These are phyloP conservation scores for Calliphora vicina DNA, from an alignment of 1,140 invertebrate species.

Conservation along the genomic window DNA sequence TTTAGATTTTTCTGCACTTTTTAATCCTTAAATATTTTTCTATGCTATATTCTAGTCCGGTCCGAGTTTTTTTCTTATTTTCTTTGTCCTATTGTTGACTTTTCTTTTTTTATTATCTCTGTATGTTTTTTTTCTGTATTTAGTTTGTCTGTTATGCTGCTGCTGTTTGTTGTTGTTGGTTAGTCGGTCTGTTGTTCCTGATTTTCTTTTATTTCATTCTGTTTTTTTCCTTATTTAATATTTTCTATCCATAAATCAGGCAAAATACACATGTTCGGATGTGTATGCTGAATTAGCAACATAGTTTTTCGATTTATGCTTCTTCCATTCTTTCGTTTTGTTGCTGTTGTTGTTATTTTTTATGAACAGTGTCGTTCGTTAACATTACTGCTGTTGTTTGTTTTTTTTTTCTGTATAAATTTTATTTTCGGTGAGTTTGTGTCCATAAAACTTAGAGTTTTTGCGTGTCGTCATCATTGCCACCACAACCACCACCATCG, in stretches of 20 bases:
- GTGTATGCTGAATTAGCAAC: too few relatives aligned
- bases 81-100: neutral
- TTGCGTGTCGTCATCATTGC: neutral
- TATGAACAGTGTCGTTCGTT: neutral
- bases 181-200: too few relatives aligned
- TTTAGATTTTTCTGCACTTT: neutral
- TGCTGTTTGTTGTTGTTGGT: too few relatives aligned
- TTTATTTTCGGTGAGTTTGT: neutral
- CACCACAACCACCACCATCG: neutral
- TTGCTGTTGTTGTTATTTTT: neutral
- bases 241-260: too few relatives aligned
- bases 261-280: too few relatives aligned
- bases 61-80: neutral
- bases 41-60: neutral
- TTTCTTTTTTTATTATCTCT: neutral
- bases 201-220: too few relatives aligned
- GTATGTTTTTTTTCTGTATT: too few relatives aligned
- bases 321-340: neutral
- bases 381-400: neutral
- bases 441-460: neutral
- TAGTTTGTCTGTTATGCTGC: too few relatives aligned
- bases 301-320: neutral
- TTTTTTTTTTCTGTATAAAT: neutral
- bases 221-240: too few relatives aligned
- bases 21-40: neutral